These are phyloP conservation scores for Onthophagus sagittarius DNA, from an alignment of 2,888 invertebrate genomes.

Conservation along the genomic window DNA sequence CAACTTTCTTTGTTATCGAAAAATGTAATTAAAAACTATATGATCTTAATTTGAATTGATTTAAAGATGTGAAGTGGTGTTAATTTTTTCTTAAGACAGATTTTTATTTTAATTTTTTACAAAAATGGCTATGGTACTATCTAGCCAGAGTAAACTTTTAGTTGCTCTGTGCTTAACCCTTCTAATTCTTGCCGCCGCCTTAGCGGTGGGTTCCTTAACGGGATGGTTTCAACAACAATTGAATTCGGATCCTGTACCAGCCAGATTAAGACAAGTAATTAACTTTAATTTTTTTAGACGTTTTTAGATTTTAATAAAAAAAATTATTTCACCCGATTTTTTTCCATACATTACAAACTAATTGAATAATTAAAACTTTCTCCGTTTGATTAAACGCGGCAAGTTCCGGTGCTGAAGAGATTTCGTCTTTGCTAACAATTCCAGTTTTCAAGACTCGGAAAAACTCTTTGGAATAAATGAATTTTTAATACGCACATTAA, in stretches of 20 bases:
- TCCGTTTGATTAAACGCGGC: background rate
- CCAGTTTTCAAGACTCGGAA: background rate
- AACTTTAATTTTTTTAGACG: background rate
- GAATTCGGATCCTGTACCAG: slow-evolving; percentile 53
- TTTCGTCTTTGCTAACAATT: background rate
- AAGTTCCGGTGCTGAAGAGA: background rate
- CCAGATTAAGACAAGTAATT: slow-evolving; percentile 56
- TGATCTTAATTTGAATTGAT: background rate
- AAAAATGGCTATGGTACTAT: slow-evolving; percentile 63
- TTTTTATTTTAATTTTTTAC: background rate
- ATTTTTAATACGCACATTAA: background rate
- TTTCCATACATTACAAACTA: background rate
- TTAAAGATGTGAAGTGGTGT: slow-evolving; percentile 19
- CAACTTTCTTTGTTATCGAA: too few relatives aligned
- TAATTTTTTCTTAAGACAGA: background rate
- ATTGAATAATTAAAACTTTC: background rate
- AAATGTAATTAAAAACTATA: background rate
- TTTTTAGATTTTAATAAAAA: background rate
- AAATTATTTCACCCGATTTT: background rate
- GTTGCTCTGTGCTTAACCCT: slow-evolving; percentile 56
- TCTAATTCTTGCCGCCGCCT: slow-evolving; percentile 54
- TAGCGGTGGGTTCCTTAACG: slow-evolving; percentile 57
- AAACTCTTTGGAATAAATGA: background rate
- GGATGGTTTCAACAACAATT: slow-evolving; percentile 60
- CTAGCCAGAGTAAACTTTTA: slow-evolving; percentile 59